Base-by-base conservation (phyloP, 2,888 invertebrate species). In the Pseudococcus jackbeardsleyi region DNA sequence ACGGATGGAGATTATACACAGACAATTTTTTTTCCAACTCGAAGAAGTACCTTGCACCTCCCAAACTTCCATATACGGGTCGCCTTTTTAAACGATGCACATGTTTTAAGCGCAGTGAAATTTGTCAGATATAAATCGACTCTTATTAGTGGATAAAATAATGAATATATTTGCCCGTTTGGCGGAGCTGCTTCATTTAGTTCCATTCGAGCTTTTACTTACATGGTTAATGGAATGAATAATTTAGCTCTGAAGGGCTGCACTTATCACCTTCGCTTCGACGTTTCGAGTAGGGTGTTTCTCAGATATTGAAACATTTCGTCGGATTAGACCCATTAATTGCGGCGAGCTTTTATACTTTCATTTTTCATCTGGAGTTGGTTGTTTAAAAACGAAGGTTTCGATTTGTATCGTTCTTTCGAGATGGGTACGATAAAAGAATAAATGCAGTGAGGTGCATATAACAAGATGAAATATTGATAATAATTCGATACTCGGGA, bases 81-180 rank as follows among this genome's bases (percentile, higher is more conserved):
- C n/a, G 79, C 79, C 33, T 72, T 72, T 72, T 72, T 59, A 72
- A 72, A 33, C 11, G 68, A 79, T 42, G 42, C 42, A 79, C 79
- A 39, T 39, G 79, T 79, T 39, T 79, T 15, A 72, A 79, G 12
- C 42, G 26, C 26, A 79, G 79, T 79, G 42, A 42, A 79, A 39
- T 79, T 79, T 79, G 79, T 79, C 79, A 79, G 79, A 42, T 79
- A 79, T 79, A 42, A 79, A 79, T 79, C 42, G 79, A 79, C 79
- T 22, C 79, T 79, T 79, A 79, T 79, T 79, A 79, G 79, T 11
- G 19, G 79, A 42, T 79, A 79, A 42, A 79, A 19, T 79, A 79
- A 79, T 79, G 79, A 79, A 79, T 79, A 79, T 42, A 42, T 79
- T 79, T 19, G 42, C n/a, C n/a, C 42, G n/a, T 46, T 42, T n/a